phyloP scores from a whole-genome alignment of 2,797 vertebrate genomes.

The Molothrus ater region DNA sequence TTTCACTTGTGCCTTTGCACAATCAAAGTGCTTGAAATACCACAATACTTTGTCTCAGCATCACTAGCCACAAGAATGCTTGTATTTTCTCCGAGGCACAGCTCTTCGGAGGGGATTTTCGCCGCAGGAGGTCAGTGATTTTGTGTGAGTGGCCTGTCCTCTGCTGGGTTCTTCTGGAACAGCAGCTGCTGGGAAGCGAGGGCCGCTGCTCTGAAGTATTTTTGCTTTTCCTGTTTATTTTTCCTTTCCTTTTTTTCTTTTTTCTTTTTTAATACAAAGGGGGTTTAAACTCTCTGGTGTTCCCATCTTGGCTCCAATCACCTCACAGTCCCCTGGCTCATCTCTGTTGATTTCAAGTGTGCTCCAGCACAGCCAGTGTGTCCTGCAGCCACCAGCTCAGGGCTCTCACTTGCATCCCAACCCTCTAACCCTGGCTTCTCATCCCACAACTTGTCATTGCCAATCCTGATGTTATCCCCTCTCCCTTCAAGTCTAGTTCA shows the following conservation, averaged over 20 bases:
- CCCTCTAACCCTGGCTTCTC: not conserved
- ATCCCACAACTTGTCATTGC: not conserved
- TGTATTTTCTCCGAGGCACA: not conserved
- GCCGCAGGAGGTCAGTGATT: conserved; percentile 10
- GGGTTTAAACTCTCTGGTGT: not conserved
- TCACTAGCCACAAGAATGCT: not conserved
- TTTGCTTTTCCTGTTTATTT: rapidly evolving
- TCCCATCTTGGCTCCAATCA: not conserved
- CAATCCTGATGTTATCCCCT: not conserved
- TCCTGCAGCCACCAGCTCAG: not conserved
- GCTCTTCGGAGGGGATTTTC: not conserved
- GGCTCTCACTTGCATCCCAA: not conserved
- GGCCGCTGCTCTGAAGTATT: rapidly evolving
- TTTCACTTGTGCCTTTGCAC: not conserved
- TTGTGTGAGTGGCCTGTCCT: conserved; percentile 71
- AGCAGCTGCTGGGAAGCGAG: not conserved
- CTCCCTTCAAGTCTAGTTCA: not conserved
- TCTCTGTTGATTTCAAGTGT: not conserved
- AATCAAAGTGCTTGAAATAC: not conserved
- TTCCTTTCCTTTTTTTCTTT: rapidly evolving
- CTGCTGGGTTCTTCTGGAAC: conserved; percentile 73
- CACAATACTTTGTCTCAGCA: not conserved
- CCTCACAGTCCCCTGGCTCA: not conserved
- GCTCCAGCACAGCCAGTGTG: not conserved
- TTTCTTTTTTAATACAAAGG: not conserved